Base-by-base conservation (phyloP, 2,888 invertebrate species). In the Yponomeuta cagnagella region DNA sequence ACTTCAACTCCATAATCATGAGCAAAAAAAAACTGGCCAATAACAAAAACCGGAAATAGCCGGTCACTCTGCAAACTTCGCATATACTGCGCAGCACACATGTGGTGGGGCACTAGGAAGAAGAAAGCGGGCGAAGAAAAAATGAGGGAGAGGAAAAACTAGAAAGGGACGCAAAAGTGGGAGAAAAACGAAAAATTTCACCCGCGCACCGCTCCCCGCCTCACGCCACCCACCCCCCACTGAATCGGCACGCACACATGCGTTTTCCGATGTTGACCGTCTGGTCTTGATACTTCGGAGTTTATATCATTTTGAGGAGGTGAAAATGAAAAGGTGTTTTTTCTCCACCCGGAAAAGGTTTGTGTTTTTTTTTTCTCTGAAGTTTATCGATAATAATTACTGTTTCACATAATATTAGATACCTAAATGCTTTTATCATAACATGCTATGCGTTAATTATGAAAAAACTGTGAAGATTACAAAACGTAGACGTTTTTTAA, bases 101-200 rank as follows among this genome's bases (percentile, higher is more conserved):
- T 92, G 92, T 91, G 92, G 91, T 90, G 90, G 90, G 90, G 90
- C 87, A 90, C 90, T 89, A 92, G 91, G 92, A 92, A 91, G 88
- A 89, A 84, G 86, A 85, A 89, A 90, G 86, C 88, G 86, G 88
- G 89, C 86, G 87, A 91, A 90, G 90, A 91, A 91, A 92, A 92
- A 92, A 91, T 87, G 91, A 92, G 91, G 90, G 91, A 91, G 90
- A 72, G 71, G 72, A 90, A 92, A 91, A 92, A 92, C 91, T 90
- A 92, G 92, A 92, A 88, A 88, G 86, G 90, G 92, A 92, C 89
- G 89, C 90, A 90, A 90, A 91, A 90, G 90, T 90, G 89, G 91
- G 91, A 87, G 92, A 92, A 92, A 92, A 91, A 91, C 91, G 91
- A 92, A 92, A 92, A 92, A 90, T 92, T 91, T 90, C 88, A 83